Evolutionary conservation across 2,797 vertebrate species (phyloP).

Genomic region (Todus mexicanus): DNA sequence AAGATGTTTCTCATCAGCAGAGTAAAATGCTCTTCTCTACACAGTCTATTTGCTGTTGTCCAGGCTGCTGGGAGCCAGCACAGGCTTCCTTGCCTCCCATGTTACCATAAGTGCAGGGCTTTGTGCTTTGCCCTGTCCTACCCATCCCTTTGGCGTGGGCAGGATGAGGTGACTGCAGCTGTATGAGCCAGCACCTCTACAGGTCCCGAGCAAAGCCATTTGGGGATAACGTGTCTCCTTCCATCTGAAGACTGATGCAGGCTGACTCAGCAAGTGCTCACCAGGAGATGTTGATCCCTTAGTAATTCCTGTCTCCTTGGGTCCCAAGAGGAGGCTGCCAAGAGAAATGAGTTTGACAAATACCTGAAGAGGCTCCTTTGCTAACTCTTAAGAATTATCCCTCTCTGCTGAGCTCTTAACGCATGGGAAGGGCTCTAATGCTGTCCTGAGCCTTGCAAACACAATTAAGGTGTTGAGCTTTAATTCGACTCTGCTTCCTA

Average conservation of each 20-base stretch:
- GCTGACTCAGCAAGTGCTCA: not conserved
- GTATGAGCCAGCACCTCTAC: not conserved
- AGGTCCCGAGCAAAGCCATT: not conserved
- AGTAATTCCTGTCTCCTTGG: not conserved
- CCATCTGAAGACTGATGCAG: not conserved
- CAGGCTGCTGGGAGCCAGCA: not conserved
- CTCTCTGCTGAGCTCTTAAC: not conserved
- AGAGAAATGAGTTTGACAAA: not conserved
- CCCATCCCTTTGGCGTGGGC: not conserved
- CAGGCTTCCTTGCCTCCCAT: not conserved
- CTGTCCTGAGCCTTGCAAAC: not conserved
- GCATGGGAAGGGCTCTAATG: not conserved
- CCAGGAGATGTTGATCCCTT: not conserved
- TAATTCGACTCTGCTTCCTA: not conserved
- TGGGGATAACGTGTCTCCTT: not conserved
- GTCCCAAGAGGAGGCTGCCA: not conserved
- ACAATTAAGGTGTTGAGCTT: not conserved
- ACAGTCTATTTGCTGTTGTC: not conserved
- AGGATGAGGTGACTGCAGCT: not conserved
- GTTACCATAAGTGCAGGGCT: fast-evolving
- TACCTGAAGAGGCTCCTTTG: not conserved
- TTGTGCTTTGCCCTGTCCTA: not conserved
- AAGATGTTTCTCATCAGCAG: not conserved
- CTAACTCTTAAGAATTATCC: not conserved
- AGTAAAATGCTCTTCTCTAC: not conserved